Evolutionary conservation across 2,888 invertebrate species (phyloP), one percentile per base, ranked within the genome.

Genomic region (Tipula vernalis): DNA sequence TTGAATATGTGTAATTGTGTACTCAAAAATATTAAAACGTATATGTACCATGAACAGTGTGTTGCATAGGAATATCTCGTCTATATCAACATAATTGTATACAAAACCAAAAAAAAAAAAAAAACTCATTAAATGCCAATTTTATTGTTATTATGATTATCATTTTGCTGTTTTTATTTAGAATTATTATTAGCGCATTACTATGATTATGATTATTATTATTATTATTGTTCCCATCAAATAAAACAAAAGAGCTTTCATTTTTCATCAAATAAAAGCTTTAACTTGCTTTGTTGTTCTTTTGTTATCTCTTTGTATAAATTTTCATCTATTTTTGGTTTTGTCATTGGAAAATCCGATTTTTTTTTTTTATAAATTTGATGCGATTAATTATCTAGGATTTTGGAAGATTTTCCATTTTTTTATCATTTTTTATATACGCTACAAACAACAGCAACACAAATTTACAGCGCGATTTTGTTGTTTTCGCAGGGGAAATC

Each of bases 201-300:
- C 71, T 28, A 71, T 71, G 71, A 71, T 71, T 71, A 71, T 28
- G 71, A 71, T 71, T 71, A 71, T 71, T 71, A 71, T 71, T 71
- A 71, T 71, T 71, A 28, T 28, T 28, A 71, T 71, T 51, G 15
- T 51, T 71, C 10, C 18, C 28, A 71, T 71, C 71, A 71, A 71
- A 71, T 71, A 71, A 71, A 71, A 71, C 71, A 71, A 71, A 57
- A 71, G 71, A 71, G 71, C 71, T 71, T 71, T 71, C 71, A 71
- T 71, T 71, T 71, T 71, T 71, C 71, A 71, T 71, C 18, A 71
- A 71, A 71, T 71, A 71, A 28, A 71, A 71, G 71, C 71, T 71
- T 71, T 71, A 71, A 71, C 71, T 28, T 71, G 71, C 8, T 71
- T 71, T 71, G 3, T 71, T 71, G 6, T 28, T 71, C 10, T 71